phyloP scores from a whole-genome alignment of 2,888 invertebrate genomes.

The Cephonodes hylas region DNA sequence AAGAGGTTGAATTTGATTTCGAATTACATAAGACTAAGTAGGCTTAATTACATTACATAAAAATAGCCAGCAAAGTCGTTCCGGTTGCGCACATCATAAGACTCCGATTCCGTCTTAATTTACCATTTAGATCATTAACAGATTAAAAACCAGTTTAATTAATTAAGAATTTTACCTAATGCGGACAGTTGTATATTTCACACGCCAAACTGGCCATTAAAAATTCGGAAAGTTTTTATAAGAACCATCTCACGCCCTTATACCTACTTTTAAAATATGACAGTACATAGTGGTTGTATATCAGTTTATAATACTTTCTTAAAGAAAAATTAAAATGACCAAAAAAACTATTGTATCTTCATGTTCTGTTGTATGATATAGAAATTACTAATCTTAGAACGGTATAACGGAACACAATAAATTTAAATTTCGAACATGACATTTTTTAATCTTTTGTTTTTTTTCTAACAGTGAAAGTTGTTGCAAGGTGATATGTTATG shows the following conservation, averaged over 20 bases:
- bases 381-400: background rate
- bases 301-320: background rate
- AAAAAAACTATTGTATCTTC: too few species aligned
- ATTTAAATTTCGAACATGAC: constrained; percentile 1
- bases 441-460: constrained; percentile 8
- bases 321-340: background rate
- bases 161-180: constrained; percentile 38
- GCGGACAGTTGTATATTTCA: constrained; percentile 34
- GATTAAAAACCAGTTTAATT: constrained; percentile 45
- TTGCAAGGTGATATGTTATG: constrained; percentile 59
- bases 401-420: background rate
- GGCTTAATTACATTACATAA: background rate
- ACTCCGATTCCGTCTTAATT: constrained; percentile 21
- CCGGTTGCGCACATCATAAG: constrained; percentile 19
- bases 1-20: background rate
- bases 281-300: background rate
- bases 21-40: background rate
- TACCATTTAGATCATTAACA: constrained; percentile 19
- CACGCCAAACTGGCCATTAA: constrained; percentile 38
- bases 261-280: background rate
- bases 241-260: background rate
- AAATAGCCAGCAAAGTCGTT: background rate
- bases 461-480: constrained; percentile 45
- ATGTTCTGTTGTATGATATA: too few species aligned
- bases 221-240: constrained; percentile 16